phyloP scores from a whole-genome alignment of 2,888 invertebrate genomes.

The Agrochola lychnidis region DNA sequence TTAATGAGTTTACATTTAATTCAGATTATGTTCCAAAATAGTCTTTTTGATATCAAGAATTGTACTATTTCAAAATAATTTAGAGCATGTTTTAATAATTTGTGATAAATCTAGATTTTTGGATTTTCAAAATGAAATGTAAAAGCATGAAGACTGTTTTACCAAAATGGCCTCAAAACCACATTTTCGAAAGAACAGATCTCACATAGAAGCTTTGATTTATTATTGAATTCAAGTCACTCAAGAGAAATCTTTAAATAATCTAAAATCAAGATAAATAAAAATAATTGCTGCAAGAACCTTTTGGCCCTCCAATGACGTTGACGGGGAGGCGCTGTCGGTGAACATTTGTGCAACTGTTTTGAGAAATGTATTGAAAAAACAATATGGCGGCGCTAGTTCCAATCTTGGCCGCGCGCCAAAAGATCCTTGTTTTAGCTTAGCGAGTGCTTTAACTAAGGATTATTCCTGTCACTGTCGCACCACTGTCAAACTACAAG shows the following conservation, averaged over 20 bases:
- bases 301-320: background rate
- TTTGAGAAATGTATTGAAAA: background rate
- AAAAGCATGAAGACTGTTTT: background rate
- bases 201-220: background rate
- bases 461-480: background rate
- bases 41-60: background rate
- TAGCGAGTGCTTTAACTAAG: background rate
- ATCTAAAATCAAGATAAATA: background rate
- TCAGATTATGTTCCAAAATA: background rate
- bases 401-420: background rate
- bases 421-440: background rate
- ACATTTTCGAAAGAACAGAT: background rate
- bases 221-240: too few species aligned
- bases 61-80: constrained; percentile 1
- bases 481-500: background rate
- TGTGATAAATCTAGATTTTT: background rate
- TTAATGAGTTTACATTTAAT: background rate
- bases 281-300: background rate
- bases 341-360: background rate
- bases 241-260: background rate
- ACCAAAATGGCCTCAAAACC: background rate
- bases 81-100: background rate
- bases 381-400: background rate
- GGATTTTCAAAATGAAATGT: background rate
- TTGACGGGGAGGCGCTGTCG: background rate